Percentiles rank a stretch among this genome's conserved stretches.
These are phyloP conservation scores for Sciurus carolinensis DNA, from an alignment of 2,797 vertebrate genomes.

Conservation along the genomic window DNA sequence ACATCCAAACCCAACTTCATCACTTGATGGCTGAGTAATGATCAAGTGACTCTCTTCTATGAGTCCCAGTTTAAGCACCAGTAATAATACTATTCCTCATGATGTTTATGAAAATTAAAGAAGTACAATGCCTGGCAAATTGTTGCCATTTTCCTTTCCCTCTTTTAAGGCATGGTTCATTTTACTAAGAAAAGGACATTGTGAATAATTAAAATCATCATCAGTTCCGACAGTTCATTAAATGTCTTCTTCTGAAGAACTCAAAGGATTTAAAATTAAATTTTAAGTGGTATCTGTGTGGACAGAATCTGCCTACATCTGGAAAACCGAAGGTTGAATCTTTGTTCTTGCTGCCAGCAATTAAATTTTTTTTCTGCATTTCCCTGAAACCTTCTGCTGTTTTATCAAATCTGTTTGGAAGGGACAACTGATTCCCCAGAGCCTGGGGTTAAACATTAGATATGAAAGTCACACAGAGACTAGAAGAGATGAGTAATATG, in stretches of 20 bases:
- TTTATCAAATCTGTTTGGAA: conserved; percentile 41
- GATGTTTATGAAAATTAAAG: background rate
- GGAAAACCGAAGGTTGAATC: conserved; percentile 41
- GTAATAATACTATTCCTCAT: background rate
- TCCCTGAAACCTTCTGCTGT: conserved; percentile 57
- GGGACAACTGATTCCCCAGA: background rate
- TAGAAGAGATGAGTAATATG: conserved; percentile 34
- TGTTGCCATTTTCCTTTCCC: background rate
- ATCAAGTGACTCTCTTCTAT: background rate
- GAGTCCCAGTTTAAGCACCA: too few relatives aligned
- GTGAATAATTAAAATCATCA: conserved; percentile 68
- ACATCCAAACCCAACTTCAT: background rate
- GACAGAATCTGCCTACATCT: conserved; percentile 65
- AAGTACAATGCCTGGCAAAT: background rate
- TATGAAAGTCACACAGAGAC: background rate
- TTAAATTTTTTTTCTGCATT: conserved; percentile 15
- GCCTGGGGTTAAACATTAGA: conserved; percentile 8
- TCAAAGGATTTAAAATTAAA: conserved; percentile 66
- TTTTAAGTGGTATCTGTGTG: conserved; percentile 58
- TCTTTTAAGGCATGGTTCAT: conserved; percentile 1
- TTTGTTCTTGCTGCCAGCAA: conserved; percentile 53
- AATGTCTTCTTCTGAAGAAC: conserved; percentile 61
- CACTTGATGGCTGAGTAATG: background rate
- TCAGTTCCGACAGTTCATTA: conserved; percentile 29
- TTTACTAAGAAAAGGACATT: conserved; percentile 45